Evolutionary conservation across 2,113 vertebrate genomes (phyloP).

Genomic region (Megaptera novaeangliae): DNA sequence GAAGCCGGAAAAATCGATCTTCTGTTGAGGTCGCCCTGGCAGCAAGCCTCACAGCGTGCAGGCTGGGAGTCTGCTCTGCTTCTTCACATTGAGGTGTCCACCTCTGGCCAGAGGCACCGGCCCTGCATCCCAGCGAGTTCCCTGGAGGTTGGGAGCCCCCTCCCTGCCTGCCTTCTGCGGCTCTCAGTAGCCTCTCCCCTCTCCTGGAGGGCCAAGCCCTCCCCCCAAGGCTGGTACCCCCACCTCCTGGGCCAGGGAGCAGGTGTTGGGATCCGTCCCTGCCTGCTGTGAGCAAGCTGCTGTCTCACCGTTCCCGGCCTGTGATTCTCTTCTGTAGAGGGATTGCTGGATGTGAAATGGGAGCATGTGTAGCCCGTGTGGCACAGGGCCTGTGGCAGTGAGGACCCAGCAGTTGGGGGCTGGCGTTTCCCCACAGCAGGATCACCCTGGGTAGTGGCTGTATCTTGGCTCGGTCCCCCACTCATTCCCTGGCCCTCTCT

Average conservation of each 20-base stretch:
- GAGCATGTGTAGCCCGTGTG: fast-evolving
- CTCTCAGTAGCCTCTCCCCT: neutral
- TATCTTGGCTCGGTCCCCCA: neutral
- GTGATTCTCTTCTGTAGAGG: neutral
- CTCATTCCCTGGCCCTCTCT: neutral
- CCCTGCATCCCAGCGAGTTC: neutral
- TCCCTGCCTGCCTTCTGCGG: neutral
- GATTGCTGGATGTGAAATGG: too few relatives aligned
- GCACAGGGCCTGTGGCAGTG: neutral
- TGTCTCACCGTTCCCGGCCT: neutral
- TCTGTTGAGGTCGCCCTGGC: neutral
- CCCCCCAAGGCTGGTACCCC: neutral
- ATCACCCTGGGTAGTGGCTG: neutral
- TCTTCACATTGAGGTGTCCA: neutral
- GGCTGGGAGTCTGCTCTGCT: neutral
- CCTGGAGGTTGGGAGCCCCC: neutral
- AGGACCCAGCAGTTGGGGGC: neutral
- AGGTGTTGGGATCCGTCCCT: neutral
- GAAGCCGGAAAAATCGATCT: neutral
- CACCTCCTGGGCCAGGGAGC: neutral
- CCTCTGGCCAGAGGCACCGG: neutral
- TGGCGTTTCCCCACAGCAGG: neutral
- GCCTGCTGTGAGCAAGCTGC: neutral
- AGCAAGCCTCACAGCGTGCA: neutral
- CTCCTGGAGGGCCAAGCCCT: neutral